Evolutionary conservation across 2,113 vertebrate genomes (phyloP).

Genomic region (Numida meleagris): DNA sequence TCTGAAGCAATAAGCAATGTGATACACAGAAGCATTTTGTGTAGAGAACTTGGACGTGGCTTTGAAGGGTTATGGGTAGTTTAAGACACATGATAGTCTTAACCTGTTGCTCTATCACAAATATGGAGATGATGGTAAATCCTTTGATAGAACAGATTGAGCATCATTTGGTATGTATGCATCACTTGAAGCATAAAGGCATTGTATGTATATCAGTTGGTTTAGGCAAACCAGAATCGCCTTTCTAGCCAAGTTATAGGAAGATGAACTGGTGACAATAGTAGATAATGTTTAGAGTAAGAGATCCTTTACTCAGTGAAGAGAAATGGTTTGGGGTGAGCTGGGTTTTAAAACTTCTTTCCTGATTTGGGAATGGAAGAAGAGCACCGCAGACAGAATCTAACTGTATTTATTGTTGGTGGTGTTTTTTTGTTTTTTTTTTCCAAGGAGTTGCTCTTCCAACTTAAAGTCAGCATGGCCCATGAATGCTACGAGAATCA

Average conservation of each 20-base stretch:
- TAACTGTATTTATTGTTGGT: constrained; percentile 62
- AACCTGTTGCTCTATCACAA: background rate
- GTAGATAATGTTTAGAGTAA: background rate
- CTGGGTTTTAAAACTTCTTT: background rate
- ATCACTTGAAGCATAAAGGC: background rate
- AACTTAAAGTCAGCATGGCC: constrained; percentile 85
- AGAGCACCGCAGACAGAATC: background rate
- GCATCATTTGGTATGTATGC: background rate
- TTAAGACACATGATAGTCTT: background rate
- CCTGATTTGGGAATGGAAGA: background rate
- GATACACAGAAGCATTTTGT: background rate
- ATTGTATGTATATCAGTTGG: accelerated
- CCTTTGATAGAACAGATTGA: background rate
- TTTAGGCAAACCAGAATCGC: background rate
- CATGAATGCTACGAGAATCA: constrained; percentile 71
- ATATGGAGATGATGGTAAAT: background rate
- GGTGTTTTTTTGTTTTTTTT: too few species aligned
- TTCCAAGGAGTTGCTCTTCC: constrained; percentile 80
- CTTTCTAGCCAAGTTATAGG: background rate
- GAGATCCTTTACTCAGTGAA: background rate
- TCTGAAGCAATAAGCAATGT: background rate
- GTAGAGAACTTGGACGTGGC: background rate
- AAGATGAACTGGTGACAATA: background rate
- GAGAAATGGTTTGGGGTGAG: background rate
- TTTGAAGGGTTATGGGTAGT: background rate